A percentile compares a stretch with the other conserved stretches of the same genome.
phyloP scores from a whole-genome alignment of 2,113 vertebrate species.

The Ptychochromis oligacanthus region DNA sequence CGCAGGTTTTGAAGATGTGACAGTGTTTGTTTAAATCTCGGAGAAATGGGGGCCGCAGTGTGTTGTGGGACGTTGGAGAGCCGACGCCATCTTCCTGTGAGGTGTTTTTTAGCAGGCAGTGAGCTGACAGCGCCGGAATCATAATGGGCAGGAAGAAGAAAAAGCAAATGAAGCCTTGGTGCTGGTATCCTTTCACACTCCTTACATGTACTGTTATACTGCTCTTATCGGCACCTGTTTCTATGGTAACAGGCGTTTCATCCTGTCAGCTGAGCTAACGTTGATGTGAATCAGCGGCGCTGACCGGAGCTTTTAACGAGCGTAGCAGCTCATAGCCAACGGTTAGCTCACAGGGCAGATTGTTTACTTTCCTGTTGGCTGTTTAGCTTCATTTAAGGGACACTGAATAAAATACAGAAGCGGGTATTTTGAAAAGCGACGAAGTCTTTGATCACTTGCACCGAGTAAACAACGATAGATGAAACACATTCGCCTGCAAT shows the following conservation, averaged over 20 bases:
- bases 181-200: slow-evolving; percentile 89
- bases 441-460: no score
- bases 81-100: slow-evolving; percentile 49
- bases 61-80: neutral
- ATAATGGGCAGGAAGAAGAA: slow-evolving; percentile 98
- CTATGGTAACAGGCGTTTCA: neutral
- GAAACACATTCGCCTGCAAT: neutral
- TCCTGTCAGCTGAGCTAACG: no score
- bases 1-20: no score
- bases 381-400: neutral
- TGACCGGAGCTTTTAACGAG: no score
- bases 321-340: neutral
- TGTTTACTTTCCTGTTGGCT: neutral
- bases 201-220: neutral
- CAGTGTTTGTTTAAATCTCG: no score
- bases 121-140: neutral
- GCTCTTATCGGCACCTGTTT: neutral
- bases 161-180: slow-evolving; percentile 97
- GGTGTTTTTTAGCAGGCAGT: neutral
- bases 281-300: neutral
- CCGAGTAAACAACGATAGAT: neutral
- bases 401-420: neutral
- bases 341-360: neutral
- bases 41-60: neutral
- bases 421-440: no score